Base-by-base conservation (phyloP, 2,888 invertebrate genomes). In the Caenorhabditis sp. region DNA sequence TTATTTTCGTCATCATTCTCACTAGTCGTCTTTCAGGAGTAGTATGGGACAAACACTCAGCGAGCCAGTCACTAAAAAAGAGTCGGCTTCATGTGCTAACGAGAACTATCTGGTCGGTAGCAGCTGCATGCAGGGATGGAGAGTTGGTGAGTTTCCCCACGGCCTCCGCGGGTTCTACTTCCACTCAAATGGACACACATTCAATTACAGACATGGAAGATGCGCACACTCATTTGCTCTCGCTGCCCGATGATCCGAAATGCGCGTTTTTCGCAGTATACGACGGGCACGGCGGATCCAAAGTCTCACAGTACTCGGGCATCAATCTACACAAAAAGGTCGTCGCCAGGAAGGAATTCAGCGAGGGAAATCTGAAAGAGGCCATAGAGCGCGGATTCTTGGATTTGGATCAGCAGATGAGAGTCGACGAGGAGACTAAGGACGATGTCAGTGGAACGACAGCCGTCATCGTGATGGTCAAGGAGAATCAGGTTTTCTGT, bases 41-140 rank as follows among this genome's bases (percentile, higher is more conserved):
- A 62, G 60, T 28, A 99, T 99, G 98, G 98, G 98, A 90, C 98
- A 98, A 93, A 97, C 97, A 89, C 93, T 99, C 85, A 96, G 97
- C 80, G 98, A 98, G 93, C 98, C 98, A 53, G 95, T 98, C 85
- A 98, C 98, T 15, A 92, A 93, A 37, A 94, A 94, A 69, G 85
- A 86, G 50, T 85, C 85, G 47, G 92, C 93, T 26, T 87, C 87
- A 11, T 90, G 89, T 65, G 88, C 82, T 26, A 89, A 90, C 69
- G 72, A 80, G 24, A 70, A 62, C 9, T 90, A 88, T 84, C 80
- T 86, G 35, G 97, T 99, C 5, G 98, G 97, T n/a, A 96, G 97
- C 0, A 97, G 97, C 22, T 97, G 96, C 92, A 99, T 99, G 98
- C 99, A 99, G 93, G 99, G 99, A 92, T 99, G 99, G 99, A 94